Conservation (phyloP, 2,113 vertebrate genomes). For the Agapornis roseicollis region DNA sequence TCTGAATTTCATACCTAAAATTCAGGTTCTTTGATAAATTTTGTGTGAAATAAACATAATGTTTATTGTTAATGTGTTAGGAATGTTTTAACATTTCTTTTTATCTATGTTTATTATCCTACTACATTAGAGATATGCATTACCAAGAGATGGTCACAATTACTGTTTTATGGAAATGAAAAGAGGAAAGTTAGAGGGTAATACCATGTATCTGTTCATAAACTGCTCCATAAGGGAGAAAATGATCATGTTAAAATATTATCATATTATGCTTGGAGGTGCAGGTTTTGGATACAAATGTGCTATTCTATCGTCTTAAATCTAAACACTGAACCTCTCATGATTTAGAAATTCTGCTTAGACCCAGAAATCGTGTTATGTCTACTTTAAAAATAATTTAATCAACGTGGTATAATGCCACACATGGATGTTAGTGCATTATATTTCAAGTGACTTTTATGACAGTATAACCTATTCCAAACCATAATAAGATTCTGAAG, state of each 20-base stretch:
- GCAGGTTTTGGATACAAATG: background rate
- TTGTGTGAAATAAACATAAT: background rate
- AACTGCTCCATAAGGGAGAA: background rate
- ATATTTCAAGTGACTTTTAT: constrained; percentile 24
- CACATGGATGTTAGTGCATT: background rate
- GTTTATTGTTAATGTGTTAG: background rate
- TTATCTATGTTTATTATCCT: background rate
- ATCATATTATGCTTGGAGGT: background rate
- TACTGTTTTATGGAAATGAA: background rate
- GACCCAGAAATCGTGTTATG: background rate
- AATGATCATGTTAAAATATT: background rate
- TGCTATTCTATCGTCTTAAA: background rate
- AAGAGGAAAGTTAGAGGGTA: background rate
- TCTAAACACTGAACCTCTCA: background rate
- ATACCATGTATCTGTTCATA: background rate
- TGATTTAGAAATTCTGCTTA: constrained; percentile 11
- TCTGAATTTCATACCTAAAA: background rate
- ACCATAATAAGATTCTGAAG: background rate
- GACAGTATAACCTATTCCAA: background rate
- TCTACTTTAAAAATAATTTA: constrained; percentile 1
- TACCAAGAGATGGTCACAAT: background rate
- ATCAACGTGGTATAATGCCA: background rate
- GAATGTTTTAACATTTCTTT: background rate
- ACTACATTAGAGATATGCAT: background rate
- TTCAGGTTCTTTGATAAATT: background rate